Conservation (phyloP, 2,113 vertebrate species). For the Cariama cristata region DNA sequence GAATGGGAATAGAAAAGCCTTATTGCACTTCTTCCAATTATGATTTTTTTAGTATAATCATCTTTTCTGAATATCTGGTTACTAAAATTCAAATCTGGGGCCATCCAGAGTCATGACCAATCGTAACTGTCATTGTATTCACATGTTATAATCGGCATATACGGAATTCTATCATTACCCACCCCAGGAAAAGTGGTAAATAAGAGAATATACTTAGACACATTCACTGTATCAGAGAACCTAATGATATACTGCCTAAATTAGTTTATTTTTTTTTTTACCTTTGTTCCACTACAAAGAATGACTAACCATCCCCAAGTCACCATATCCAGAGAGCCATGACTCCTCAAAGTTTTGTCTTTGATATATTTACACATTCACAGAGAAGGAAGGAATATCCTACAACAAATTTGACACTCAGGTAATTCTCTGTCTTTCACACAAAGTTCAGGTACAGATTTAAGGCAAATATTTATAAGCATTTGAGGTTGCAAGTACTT, state of each 20-base stretch:
- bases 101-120: neutral
- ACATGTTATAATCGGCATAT: neutral
- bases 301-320: neutral
- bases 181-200: neutral
- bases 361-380: neutral
- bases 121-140: neutral
- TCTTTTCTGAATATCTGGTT: neutral
- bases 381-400: neutral
- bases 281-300: neutral
- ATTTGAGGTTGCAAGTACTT: neutral
- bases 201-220: neutral
- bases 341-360: neutral
- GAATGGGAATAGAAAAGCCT: neutral
- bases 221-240: neutral
- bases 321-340: neutral
- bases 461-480: neutral
- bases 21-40: neutral
- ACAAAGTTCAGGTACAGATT: neutral
- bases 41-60: neutral
- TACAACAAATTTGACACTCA: neutral
- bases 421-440: neutral
- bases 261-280: neutral
- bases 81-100: neutral
- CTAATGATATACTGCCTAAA: neutral
- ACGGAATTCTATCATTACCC: neutral